These are phyloP conservation scores for Lepetodrilus schrolli DNA, from an alignment of 2,888 invertebrate genomes.

Conservation along the genomic window DNA sequence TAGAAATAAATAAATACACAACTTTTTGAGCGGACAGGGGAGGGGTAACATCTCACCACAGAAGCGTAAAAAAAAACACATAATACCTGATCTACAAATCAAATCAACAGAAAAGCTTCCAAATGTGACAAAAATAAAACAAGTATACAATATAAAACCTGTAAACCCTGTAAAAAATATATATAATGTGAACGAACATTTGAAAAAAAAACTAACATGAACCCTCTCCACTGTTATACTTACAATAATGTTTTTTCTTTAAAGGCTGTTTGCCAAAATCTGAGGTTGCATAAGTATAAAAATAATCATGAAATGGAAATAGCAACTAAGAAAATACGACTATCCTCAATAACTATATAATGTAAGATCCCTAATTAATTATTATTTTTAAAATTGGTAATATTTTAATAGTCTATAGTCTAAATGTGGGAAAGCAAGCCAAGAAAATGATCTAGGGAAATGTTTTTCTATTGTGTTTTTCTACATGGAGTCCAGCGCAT, in stretches of 20 bases:
- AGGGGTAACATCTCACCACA: background rate
- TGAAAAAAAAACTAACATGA: background rate
- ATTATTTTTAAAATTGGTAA: too few species aligned
- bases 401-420: too few species aligned
- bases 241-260: conserved; percentile 5
- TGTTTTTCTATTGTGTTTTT: too few species aligned
- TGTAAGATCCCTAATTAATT: too few species aligned
- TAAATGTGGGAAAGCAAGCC: too few species aligned
- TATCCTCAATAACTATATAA: too few species aligned
- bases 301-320: conserved; percentile 12
- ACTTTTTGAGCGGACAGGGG: too few species aligned
- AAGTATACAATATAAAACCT: conserved; percentile 11
- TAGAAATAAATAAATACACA: background rate
- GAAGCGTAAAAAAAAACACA: conserved; percentile 8
- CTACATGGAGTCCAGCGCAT: too few species aligned
- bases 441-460: too few species aligned
- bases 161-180: conserved; percentile 1
- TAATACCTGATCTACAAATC: conserved; percentile 17
- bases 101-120: conserved; percentile 16
- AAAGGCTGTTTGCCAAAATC: conserved; percentile 9
- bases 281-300: conserved; percentile 24
- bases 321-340: too few species aligned
- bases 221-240: background rate
- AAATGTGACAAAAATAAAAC: conserved; percentile 4
- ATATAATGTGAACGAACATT: background rate